These are phyloP conservation scores for Ptychoptera contaminata DNA, from an alignment of 2,888 invertebrate genomes.

Conservation along the genomic window DNA sequence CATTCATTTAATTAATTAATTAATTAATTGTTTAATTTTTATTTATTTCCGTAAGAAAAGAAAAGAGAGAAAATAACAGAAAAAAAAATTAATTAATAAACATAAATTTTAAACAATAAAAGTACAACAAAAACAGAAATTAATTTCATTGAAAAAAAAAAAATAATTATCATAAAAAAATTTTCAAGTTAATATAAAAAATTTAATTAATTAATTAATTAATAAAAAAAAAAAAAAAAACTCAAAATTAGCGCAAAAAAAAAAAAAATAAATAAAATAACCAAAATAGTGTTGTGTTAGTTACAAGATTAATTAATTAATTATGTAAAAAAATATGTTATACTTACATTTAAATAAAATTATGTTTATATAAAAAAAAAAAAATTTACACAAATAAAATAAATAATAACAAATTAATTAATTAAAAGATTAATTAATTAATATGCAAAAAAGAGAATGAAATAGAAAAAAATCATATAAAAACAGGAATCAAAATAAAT, in stretches of 20 bases:
- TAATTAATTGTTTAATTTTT: too few species aligned
- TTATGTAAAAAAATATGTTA: neutral
- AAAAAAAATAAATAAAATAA: conserved; percentile 1
- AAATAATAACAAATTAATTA: conserved; percentile 10
- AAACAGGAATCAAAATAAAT: conserved; percentile 10
- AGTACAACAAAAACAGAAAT: too few species aligned
- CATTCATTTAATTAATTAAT: too few species aligned
- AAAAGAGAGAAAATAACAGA: too few species aligned
- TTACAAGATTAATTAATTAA: neutral
- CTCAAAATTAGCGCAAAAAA: too few species aligned
- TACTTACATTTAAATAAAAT: conserved; percentile 11
- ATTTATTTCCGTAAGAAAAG: too few species aligned
- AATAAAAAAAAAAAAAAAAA: too few species aligned
- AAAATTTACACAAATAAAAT: conserved; percentile 2
- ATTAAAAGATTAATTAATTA: conserved; percentile 14
- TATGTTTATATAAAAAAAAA: conserved; percentile 10
- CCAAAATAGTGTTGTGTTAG: too few species aligned
- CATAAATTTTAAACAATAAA: too few species aligned
- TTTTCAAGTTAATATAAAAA: conserved; percentile 1
- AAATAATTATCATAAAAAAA: conserved; percentile 13
- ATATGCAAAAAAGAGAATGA: conserved; percentile 23
- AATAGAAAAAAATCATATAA: too few species aligned
- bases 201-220: neutral
- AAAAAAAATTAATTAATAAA: too few species aligned
- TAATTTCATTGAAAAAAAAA: conserved; percentile 3